Percentiles rank a stretch among this genome's conserved stretches.
Conservation (phyloP, 2,113 vertebrate species). For the Muntiacus muntjak region DNA sequence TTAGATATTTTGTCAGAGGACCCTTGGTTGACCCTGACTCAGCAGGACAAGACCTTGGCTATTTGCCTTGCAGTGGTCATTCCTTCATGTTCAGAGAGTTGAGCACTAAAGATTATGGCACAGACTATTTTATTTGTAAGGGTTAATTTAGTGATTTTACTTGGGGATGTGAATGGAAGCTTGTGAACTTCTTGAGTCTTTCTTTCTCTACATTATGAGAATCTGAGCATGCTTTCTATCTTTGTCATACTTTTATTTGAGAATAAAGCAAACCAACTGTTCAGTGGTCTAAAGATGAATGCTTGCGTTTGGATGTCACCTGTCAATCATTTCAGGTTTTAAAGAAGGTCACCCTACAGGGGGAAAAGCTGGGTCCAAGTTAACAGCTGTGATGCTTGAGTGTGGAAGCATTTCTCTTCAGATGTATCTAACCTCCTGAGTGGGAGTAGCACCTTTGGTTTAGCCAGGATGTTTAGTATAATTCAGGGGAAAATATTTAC, state of each 20-base stretch:
- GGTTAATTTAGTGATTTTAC: neutral
- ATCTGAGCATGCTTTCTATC: neutral
- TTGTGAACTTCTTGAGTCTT: neutral
- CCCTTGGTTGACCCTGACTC: neutral
- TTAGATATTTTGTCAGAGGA: neutral
- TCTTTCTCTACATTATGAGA: neutral
- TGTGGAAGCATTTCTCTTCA: neutral
- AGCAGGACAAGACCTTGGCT: neutral
- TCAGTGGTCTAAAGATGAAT: neutral
- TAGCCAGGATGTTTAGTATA: neutral
- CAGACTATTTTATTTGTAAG: neutral
- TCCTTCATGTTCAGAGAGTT: neutral
- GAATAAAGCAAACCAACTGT: neutral
- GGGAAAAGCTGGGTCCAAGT: neutral
- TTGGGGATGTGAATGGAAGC: neutral
- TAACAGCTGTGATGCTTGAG: neutral
- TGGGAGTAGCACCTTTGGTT: neutral
- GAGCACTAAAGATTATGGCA: neutral
- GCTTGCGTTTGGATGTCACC: neutral
- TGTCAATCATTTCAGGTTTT: constrained; percentile 1
- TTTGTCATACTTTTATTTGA: constrained; percentile 3
- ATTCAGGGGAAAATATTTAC: neutral
- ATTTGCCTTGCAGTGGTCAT: neutral
- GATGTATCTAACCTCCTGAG: neutral
- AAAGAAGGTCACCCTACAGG: neutral